Conservation (phyloP, 2,797 vertebrate species). For the Lophura swinhoii region DNA sequence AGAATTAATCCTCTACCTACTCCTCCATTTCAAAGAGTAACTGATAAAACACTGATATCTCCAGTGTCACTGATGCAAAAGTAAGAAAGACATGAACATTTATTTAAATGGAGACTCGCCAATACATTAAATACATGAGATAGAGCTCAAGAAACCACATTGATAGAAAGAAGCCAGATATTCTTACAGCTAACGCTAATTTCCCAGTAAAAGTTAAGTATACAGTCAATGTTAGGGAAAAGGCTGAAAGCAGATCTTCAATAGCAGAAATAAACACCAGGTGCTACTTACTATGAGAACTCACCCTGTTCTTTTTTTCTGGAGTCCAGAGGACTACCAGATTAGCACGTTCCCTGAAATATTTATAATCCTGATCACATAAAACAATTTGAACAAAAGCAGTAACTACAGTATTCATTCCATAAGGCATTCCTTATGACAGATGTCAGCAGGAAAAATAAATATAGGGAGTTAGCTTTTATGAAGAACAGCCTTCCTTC, state of each 20-base stretch:
- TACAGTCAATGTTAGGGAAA: background rate
- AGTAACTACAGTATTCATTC: background rate
- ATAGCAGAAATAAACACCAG: background rate
- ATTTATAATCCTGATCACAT: background rate
- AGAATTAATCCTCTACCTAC: background rate
- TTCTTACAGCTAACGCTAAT: background rate
- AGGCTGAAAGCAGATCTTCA: background rate
- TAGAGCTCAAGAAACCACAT: background rate
- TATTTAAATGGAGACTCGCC: background rate
- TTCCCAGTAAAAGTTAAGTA: background rate
- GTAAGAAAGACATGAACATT: background rate
- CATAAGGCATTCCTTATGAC: background rate
- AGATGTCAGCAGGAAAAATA: background rate
- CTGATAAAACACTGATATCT: background rate
- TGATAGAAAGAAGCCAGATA: background rate
- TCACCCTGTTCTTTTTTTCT: background rate
- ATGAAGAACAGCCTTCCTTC: background rate
- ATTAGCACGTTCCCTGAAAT: background rate
- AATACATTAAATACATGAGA: background rate
- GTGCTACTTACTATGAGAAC: background rate
- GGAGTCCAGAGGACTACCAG: background rate
- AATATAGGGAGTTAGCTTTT: background rate
- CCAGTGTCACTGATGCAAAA: background rate
- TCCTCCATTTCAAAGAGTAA: background rate
- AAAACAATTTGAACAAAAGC: background rate